Evolutionary conservation across 2,113 vertebrate species (phyloP), one percentile per base, ranked within the genome.

Genomic region (Addax nasomaculatus): DNA sequence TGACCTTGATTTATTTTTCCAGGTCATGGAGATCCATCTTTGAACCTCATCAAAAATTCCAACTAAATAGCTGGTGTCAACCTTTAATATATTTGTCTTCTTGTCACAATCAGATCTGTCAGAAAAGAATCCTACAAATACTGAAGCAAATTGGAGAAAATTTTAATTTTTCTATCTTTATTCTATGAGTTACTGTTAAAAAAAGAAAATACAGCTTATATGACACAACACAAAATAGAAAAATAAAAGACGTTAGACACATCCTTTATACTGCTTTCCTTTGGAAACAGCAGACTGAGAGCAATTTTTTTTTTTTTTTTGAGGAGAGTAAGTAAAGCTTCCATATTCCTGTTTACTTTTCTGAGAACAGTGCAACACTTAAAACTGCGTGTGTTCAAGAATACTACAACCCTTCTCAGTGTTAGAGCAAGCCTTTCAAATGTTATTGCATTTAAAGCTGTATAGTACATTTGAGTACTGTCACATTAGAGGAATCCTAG

Each of bases 1-100:
- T 96, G 97, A 98, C 98, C 98, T 95, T 97, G 97, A 81, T 94
- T 97, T 96, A 94, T 97, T 97, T 97, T 98, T 98, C 96, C 97
- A 98, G 97, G 98, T 98, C 97, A 98, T 43, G 64, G 73, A 97
- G 95, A 97, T 92, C 83, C 93, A 89, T 97, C 97, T 97, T 97
- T 95, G 91, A 95, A 94, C 90, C 97, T 97, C 96, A 97, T 98
- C 90, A 94, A 96, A 98, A 97, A 93, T 97, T 94, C 97, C 90
- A 73, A 93, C 88, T 94, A 96, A 97, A 98, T 97, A 96, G 97
- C 83, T 67, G 90, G 85, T 94, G 95, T 80, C 90, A 94, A 78
- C 90, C 73, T 91, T 94, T 97, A 96, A 90, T 87, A 90, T 87
- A 85, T 91, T 57, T 64, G 30, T 84, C 58, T 89, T 49, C 33